These are phyloP conservation scores for Lucilia sericata DNA, from an alignment of 1,140 invertebrate genomes.

Conservation along the genomic window DNA sequence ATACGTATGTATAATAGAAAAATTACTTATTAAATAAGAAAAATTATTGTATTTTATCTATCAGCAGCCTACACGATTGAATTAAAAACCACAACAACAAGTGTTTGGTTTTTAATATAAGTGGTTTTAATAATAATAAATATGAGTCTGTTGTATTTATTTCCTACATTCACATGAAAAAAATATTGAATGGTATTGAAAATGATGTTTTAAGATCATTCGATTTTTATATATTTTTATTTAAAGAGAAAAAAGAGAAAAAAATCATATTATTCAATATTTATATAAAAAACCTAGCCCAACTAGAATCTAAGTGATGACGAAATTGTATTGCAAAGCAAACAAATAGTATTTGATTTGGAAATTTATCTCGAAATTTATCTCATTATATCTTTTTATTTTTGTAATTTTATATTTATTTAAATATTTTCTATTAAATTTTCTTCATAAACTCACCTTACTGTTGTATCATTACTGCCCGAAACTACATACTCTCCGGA, in stretches of 20 bases:
- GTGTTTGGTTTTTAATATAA: conserved; percentile 14
- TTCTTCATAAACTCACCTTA: conserved; percentile 71
- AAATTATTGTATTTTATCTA: neutral
- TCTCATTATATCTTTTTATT: too few species aligned
- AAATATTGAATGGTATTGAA: neutral
- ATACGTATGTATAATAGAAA: neutral
- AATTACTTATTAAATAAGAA: conserved; percentile 1
- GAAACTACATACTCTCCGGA: conserved; percentile 95
- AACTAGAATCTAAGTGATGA: neutral
- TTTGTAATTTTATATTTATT: too few species aligned
- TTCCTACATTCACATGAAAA: conserved; percentile 39
- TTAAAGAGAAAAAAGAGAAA: too few species aligned
- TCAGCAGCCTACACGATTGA: neutral
- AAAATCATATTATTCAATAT: too few species aligned
- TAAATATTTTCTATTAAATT: too few species aligned
- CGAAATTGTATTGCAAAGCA: neutral
- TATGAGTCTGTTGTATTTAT: neutral
- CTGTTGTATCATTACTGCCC: conserved; percentile 90
- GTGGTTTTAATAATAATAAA: neutral
- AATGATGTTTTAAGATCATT: too few species aligned
- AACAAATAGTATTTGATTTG: too few species aligned
- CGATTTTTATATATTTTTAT: too few species aligned
- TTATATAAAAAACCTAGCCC: too few species aligned
- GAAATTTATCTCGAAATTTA: too few species aligned
- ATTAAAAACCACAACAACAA: neutral